Percentiles rank a stretch among this genome's conserved stretches.
phyloP scores from a whole-genome alignment of 2,797 vertebrate genomes.

The Melanitta fusca region DNA sequence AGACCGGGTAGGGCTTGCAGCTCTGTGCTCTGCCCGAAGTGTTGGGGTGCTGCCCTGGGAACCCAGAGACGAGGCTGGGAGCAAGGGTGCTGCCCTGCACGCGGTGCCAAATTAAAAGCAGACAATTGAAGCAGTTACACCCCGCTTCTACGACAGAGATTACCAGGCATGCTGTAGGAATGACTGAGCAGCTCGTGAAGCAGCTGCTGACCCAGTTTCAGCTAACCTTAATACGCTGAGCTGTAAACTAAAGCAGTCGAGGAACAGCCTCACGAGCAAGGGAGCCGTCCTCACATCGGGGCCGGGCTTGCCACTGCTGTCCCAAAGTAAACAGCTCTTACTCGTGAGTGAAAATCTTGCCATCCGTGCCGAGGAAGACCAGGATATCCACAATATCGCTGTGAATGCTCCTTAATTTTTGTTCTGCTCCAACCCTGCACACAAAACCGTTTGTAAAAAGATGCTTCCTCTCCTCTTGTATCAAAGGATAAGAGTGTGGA shows the following conservation, averaged over 20 bases:
- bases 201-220: slow-evolving; percentile 68
- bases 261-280: not conserved
- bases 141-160: slow-evolving; percentile 1
- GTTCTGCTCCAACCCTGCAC: not conserved
- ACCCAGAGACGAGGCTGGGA: not conserved
- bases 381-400: not conserved
- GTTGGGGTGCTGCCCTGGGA: not conserved
- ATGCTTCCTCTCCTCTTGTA: not conserved
- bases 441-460: not conserved
- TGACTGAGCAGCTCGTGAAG: slow-evolving; percentile 44
- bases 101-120: not conserved
- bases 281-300: not conserved
- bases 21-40: fast-evolving
- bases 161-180: not conserved
- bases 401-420: not conserved
- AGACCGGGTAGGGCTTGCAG: not conserved
- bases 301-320: not conserved
- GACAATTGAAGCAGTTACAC: not conserved
- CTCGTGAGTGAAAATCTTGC: not conserved
- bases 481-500: not conserved
- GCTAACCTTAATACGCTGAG: slow-evolving; percentile 29
- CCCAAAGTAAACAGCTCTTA: not conserved
- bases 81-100: not conserved
- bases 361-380: fast-evolving
- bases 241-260: slow-evolving; percentile 29